These are phyloP conservation scores for Cryptotis parvus DNA, from an alignment of 2,113 vertebrate genomes.

Conservation along the genomic window DNA sequence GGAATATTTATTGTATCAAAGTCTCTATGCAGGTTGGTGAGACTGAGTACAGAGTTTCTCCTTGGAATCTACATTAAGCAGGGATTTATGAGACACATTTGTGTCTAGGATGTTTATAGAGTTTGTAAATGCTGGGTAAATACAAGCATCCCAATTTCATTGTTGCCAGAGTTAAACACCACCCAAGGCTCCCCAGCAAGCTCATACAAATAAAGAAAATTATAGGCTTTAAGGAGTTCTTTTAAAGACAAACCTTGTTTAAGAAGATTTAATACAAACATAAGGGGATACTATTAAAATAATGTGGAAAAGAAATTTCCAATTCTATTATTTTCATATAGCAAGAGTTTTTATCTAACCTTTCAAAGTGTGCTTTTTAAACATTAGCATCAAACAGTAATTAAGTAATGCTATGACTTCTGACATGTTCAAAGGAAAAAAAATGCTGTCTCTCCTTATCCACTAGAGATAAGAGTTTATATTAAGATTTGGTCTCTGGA, in stretches of 20 bases:
- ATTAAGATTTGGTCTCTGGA: neutral
- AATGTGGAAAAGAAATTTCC: slow-evolving; percentile 1
- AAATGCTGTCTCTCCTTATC: slow-evolving; percentile 6
- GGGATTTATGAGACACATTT: neutral
- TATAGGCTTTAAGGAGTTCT: slow-evolving; percentile 22
- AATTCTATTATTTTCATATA: slow-evolving; percentile 56
- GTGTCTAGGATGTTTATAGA: slow-evolving; percentile 21
- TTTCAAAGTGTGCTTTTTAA: neutral
- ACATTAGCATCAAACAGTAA: slow-evolving; percentile 14
- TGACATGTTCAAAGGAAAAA: slow-evolving; percentile 17
- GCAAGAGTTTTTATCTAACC: slow-evolving; percentile 30
- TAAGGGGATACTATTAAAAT: slow-evolving; percentile 50
- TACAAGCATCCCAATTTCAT: slow-evolving; percentile 23
- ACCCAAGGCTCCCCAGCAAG: slow-evolving; percentile 4
- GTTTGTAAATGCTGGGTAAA: neutral
- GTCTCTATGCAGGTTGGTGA: neutral
- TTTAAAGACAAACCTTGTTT: slow-evolving; percentile 36
- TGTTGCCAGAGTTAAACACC: slow-evolving; percentile 25
- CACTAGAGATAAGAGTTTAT: neutral
- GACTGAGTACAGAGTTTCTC: neutral
- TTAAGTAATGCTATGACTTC: neutral
- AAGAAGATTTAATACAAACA: slow-evolving; percentile 47
- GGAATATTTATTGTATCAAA: neutral
- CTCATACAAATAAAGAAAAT: slow-evolving; percentile 53
- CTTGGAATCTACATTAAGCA: neutral